Evolutionary conservation across 2,888 invertebrate species (phyloP).

Genomic region (Andrena haemorrhoa): DNA sequence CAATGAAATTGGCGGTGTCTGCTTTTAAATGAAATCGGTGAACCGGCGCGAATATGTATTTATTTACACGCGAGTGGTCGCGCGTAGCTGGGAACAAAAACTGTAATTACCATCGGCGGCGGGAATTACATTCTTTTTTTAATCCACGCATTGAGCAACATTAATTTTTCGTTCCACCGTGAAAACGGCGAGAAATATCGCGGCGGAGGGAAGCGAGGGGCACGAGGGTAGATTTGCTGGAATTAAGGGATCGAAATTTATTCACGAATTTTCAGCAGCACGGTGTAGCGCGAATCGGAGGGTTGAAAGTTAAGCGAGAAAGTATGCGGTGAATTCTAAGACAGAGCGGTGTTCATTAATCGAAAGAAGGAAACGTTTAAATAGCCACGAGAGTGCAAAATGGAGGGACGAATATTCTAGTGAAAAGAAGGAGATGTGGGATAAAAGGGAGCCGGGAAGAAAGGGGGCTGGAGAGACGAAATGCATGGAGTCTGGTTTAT

Average conservation of each 20-base stretch:
- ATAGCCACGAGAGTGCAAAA: not conserved
- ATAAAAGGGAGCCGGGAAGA: slow-evolving; percentile 16
- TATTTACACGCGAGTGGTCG: slow-evolving; percentile 14
- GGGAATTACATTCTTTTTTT: slow-evolving; percentile 20
- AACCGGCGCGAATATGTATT: slow-evolving; percentile 19
- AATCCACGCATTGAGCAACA: not conserved
- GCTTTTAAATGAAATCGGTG: slow-evolving; percentile 27
- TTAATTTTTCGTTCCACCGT: not conserved
- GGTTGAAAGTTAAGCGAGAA: not conserved
- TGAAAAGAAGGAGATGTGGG: slow-evolving; percentile 17
- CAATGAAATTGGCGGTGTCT: slow-evolving; percentile 29
- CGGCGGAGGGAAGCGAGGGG: not conserved
- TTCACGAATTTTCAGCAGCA: not conserved
- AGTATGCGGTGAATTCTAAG: not conserved
- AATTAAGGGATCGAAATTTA: not conserved
- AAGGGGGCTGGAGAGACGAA: slow-evolving; percentile 8
- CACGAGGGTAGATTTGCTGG: not conserved
- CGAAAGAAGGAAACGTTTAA: slow-evolving; percentile 16
- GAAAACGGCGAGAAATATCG: not conserved
- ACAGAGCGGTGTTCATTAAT: slow-evolving; percentile 6
- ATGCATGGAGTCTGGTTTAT: slow-evolving; percentile 46
- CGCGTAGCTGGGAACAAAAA: not conserved
- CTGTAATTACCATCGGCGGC: slow-evolving; percentile 4
- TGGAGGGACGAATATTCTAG: slow-evolving; percentile 22
- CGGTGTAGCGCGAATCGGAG: not conserved